Evolutionary conservation across 2,113 vertebrate genomes (phyloP), one percentile per base, ranked within the genome.

Genomic region (Pygoscelis adeliae): DNA sequence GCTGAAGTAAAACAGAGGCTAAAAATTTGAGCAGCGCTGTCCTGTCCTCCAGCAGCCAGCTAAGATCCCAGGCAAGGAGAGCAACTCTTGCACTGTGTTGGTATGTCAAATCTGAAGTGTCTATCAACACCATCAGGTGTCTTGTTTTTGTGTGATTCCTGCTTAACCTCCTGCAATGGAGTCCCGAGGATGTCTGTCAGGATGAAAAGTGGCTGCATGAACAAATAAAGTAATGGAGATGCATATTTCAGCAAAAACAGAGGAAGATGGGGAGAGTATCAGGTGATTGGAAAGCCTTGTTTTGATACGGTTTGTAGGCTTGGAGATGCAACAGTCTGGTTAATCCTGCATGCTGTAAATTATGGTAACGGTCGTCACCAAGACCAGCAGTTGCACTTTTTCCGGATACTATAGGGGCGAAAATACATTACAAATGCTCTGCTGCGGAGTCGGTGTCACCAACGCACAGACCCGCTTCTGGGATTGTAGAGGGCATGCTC

Each of bases 401-500:
- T n/a, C 61, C 58, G 65, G 8, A 32, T 13, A 8, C 6, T 46
- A 0, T 6, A 67, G 36, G 58, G n/a, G n/a, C 15, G 40, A 59
- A 83, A 76, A 42, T 19, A 23, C 1, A 3, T 34, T 67, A 25
- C 20, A 86, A 63, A 42, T 50, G 6, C 8, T 94, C 22, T 3
- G 0, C 44, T 69, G 13, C 11, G 38, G 23, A 47, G 25, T 10
- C 3, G 0, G 26, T 55, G 27, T 79, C 38, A 79, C 52, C 52
- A 58, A 19, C 8, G 44, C 42, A 27, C 0, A 4, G 66, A 50
- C 4, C 42, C 80, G 22, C 20, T 46, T 55, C 53, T 77, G 49
- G 30, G 13, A 47, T 7, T 7, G 8, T 11, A 59, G 58, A 65
- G 26, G 9, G 10, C 8, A 42, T 0, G 0, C 16, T 56, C 10